Evolutionary conservation across 2,797 vertebrate species (phyloP).

Genomic region (Sebastes paucispinis): DNA sequence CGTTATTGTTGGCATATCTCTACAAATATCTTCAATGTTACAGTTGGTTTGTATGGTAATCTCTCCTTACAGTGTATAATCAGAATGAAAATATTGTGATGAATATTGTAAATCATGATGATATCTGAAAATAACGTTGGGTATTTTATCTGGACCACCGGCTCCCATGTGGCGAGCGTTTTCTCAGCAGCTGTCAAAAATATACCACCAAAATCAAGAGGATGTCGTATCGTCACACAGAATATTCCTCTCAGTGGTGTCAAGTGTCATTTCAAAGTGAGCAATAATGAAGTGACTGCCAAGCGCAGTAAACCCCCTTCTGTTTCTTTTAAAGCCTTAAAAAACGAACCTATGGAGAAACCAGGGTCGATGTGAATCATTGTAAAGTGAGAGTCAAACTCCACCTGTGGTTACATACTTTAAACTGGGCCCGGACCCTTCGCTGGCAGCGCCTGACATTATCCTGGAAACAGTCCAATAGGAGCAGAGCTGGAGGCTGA

Average conservation of each 20-base stretch:
- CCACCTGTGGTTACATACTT: slow-evolving; percentile 74
- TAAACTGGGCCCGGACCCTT: slow-evolving; percentile 55
- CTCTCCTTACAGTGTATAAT: slow-evolving; percentile 56
- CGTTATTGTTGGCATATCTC: slow-evolving; percentile 40
- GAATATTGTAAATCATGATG: slow-evolving; percentile 51
- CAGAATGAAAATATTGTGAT: slow-evolving; percentile 54
- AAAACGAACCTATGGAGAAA: slow-evolving; percentile 58
- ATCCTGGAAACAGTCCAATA: slow-evolving; percentile 64
- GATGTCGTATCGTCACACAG: slow-evolving; percentile 18
- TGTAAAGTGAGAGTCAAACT: slow-evolving; percentile 65
- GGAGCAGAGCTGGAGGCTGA: slow-evolving; percentile 51
- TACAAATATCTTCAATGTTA: background rate
- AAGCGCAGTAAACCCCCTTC: slow-evolving; percentile 56
- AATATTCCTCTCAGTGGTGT: slow-evolving; percentile 59
- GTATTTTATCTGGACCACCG: slow-evolving; percentile 55
- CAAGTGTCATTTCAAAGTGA: slow-evolving; percentile 66
- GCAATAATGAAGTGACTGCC: slow-evolving; percentile 49
- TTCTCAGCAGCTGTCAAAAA: slow-evolving; percentile 60
- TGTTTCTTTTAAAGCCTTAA: slow-evolving; percentile 54
- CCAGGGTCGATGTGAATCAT: slow-evolving; percentile 48
- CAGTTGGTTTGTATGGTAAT: slow-evolving; percentile 7
- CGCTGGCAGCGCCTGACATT: slow-evolving; percentile 61
- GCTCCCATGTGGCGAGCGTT: slow-evolving; percentile 41
- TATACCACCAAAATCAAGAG: slow-evolving; percentile 48
- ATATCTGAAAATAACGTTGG: slow-evolving; percentile 46